Percentiles rank a stretch among this genome's conserved stretches.
Conservation (phyloP, 2,113 vertebrate genomes). For the Cinclus mexicanus region DNA sequence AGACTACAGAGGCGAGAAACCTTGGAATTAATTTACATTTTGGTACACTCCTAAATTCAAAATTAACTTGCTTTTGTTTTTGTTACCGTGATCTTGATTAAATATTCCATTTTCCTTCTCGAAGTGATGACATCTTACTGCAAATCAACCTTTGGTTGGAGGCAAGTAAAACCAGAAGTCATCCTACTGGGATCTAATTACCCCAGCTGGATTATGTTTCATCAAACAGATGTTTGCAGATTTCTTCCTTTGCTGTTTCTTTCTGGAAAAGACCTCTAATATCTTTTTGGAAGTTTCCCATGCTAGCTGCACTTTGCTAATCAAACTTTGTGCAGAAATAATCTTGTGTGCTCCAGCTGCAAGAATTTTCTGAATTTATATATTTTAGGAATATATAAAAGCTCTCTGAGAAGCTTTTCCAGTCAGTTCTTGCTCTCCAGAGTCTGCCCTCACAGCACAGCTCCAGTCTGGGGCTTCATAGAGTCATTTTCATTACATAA, state of each 20-base stretch:
- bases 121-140: constrained; percentile 59
- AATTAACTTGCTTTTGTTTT: constrained; percentile 64
- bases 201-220: constrained; percentile 69
- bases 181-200: constrained; percentile 77
- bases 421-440: neutral
- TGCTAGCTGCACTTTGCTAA: neutral
- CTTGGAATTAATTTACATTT: constrained; percentile 70
- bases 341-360: neutral
- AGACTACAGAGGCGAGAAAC: constrained; percentile 59
- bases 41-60: constrained; percentile 61
- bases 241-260: constrained; percentile 41
- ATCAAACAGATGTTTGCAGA: constrained; percentile 66
- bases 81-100: constrained; percentile 64
- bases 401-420: neutral
- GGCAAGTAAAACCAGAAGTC: constrained; percentile 41
- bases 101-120: constrained; percentile 70
- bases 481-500: neutral
- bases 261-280: constrained; percentile 30
- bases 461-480: neutral
- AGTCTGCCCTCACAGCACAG: neutral
- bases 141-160: constrained; percentile 52
- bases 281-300: constrained; percentile 46
- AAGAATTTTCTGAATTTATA: neutral
- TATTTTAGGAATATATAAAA: neutral
- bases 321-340: neutral